Base-by-base conservation (phyloP, 2,113 vertebrate genomes). In the Rhineura floridana region DNA sequence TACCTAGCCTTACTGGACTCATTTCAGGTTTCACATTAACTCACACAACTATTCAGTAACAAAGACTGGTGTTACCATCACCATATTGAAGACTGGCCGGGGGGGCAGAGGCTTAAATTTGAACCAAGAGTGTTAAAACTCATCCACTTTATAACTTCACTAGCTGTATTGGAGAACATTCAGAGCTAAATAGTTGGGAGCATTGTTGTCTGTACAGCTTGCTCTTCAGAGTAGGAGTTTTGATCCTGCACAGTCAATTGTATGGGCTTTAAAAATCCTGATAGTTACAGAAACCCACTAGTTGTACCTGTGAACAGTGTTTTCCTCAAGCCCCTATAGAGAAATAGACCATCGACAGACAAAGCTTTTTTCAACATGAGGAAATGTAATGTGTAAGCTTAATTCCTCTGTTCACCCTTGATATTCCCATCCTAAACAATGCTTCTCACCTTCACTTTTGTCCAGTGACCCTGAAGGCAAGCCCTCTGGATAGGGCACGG, bases 221-320 rank as follows among this genome's bases (percentile, higher is more conserved):
- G 75, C 48, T 77, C 75, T 77, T 30, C 33, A 77, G 75, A 33
- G 75, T 80, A 21, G 52, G 55, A 42, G 55, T 63, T 36, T 81
- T 81, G 23, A 36, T 42, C 59, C 55, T 28, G 21, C 33, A 59
- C 79, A 81, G 21, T 10, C n/a, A 62, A 33, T 25, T 81, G 52
- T 25, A 21, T 81, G 79, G 79, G 36, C 23, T 81, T 81, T n/a
- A 39, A 81, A 77, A 81, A 81, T 81, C 36, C 79, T 81, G 79
- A 19, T 59, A 36, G 30, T n/a, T 80, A 59, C 7, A 59, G 5
- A 80, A n/a, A 39, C 78, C 36, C 8, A 36, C 80, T 44, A 81
- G 79, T 36, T 13, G 79, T 25, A 19, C 30, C 76, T 50, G 48
- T 78, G 77, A 79, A 55, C 77, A 79, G 48, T 17, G 48, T n/a